These are phyloP conservation scores for Molorchus minor DNA, from an alignment of 2,888 invertebrate species.

Conservation along the genomic window DNA sequence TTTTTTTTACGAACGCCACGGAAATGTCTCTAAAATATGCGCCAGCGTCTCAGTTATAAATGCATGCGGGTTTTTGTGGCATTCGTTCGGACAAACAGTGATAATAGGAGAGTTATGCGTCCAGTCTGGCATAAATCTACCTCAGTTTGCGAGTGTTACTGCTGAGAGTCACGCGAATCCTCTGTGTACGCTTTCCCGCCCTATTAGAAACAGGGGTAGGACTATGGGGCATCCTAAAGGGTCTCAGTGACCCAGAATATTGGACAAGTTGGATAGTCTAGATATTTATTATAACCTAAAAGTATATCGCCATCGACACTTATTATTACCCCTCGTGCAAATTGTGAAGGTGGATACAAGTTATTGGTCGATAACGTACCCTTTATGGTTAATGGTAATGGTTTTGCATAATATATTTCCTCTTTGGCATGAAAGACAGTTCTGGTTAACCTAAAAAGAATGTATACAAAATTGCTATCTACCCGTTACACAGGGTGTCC, in stretches of 20 bases:
- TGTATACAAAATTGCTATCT: too few relatives aligned
- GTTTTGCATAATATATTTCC: too few relatives aligned
- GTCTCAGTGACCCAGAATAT: background rate
- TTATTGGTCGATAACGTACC: too few relatives aligned
- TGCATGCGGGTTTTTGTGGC: constrained; percentile 55
- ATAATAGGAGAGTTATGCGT: constrained; percentile 61
- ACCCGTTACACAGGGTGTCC: too few relatives aligned
- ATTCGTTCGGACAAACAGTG: constrained; percentile 59
- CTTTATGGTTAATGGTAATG: too few relatives aligned
- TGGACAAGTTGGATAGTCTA: too few relatives aligned
- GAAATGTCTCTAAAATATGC: constrained; percentile 27
- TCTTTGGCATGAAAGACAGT: too few relatives aligned
- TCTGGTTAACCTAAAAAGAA: too few relatives aligned
- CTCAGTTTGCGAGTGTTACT: constrained; percentile 58
- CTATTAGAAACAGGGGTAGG: constrained; percentile 21
- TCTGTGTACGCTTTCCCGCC: constrained; percentile 29
- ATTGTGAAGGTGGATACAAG: too few relatives aligned
- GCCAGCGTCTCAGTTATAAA: constrained; percentile 39
- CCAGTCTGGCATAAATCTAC: constrained; percentile 57
- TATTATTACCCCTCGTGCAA: too few relatives aligned
- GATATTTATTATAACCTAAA: too few relatives aligned
- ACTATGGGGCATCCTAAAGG: constrained; percentile 25
- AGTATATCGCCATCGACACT: too few relatives aligned
- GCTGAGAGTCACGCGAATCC: constrained; percentile 55
- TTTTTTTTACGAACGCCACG: constrained; percentile 25